Base-by-base conservation (phyloP, 2,113 vertebrate genomes). In the Rhea americana region DNA sequence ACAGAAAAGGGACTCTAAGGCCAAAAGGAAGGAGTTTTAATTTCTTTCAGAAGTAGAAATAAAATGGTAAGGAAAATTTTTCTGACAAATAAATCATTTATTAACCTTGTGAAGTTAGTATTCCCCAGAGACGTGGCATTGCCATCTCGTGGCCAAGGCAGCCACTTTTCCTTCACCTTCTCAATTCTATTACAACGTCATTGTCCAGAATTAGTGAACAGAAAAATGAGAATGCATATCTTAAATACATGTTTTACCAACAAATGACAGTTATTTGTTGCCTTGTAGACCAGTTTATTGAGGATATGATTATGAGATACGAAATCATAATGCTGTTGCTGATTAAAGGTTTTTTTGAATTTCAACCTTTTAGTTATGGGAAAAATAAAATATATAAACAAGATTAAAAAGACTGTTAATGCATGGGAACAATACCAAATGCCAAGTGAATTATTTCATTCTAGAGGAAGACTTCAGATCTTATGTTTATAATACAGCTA, bases 231-330 rank as follows among this genome's bases (percentile, higher is more conserved):
- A 73, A 50, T 9, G 21, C 5, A 0, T 7, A 7, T 70, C 85
- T 73, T 41, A 39, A 92, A 76, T 5, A 32, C 65, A 7, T 4
- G 0, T 66, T 94, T 71, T 35, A 63, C 14, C 59, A 5, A 18
- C 8, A 47, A 73, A 24, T 45, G 74, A 21, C 50, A n/a, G 55
- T 17, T 15, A 13, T 25, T 62, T 50, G 56, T 13, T 79, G 13
- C 15, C 78, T 50, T 73, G 53, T 55, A 62, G 75, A 25, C 39
- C 74, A 1, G 0, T 74, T 78, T 43, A 41, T 28, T 0, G 0
- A 78, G 48, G 56, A 62, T 80, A 32, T 71, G 50, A 7, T 4
- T 45, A 3, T 11, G 70, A 78, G 65, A 10, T 20, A n/a, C 13
- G 45, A 73, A 75, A 75, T 11, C 7, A 1, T 22, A n/a, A 3